Conservation (phyloP, 64 coral and sea anemone species). For the Actinia tenebrosa region DNA sequence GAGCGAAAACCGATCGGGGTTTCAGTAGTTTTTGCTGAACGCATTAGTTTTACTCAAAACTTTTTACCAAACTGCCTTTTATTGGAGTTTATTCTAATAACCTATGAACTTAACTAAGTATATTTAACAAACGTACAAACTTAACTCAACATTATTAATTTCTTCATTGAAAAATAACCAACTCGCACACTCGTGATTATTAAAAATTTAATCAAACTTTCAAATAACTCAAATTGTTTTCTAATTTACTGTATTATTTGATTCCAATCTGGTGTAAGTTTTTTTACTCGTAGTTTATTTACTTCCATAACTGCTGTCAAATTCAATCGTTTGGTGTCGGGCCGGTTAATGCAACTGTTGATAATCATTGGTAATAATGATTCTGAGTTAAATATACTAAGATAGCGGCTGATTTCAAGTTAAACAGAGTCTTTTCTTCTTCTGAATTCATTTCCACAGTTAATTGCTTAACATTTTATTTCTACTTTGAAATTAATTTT, state of each 20-base stretch:
- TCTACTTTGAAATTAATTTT: background rate
- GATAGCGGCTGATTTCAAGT: background rate
- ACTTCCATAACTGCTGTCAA: background rate
- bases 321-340: background rate
- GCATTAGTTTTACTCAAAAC: background rate
- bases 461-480: background rate
- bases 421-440: background rate
- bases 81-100: background rate
- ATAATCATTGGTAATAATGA: background rate
- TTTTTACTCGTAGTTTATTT: background rate
- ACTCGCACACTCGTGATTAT: background rate
- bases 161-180: background rate
- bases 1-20: background rate
- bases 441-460: background rate
- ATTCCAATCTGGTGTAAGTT: background rate
- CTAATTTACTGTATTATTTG: slow-evolving; percentile 8
- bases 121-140: background rate
- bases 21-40: background rate
- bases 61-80: background rate
- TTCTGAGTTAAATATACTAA: background rate
- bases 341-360: background rate
- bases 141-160: slow-evolving; percentile 3
- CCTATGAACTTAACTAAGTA: background rate
- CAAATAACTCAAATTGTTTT: background rate
- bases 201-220: slow-evolving; percentile 14